Conservation (phyloP, 2,888 invertebrate genomes). For the Callinectes sapidus region DNA sequence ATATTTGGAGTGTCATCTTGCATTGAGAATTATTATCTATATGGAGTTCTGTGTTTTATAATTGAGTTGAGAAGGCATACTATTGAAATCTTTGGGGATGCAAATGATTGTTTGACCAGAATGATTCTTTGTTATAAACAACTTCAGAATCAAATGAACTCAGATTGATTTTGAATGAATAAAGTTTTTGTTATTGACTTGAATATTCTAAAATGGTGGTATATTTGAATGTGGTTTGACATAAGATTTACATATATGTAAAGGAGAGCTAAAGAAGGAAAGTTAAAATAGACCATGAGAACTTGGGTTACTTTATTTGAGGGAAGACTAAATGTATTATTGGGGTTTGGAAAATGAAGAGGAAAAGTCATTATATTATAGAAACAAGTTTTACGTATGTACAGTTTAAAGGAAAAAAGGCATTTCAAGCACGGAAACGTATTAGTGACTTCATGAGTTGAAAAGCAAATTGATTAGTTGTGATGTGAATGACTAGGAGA, state of each 20-base stretch:
- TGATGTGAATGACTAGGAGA: background rate
- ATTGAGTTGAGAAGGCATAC: background rate
- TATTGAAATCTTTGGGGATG: background rate
- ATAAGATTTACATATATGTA: background rate
- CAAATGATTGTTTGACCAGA: background rate
- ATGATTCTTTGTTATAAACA: background rate
- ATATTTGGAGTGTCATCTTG: background rate
- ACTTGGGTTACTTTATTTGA: background rate
- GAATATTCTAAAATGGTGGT: constrained; percentile 13
- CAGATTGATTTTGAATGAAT: background rate
- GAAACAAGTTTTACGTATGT: background rate
- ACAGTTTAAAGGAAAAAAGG: background rate
- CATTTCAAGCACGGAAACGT: background rate
- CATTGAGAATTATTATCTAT: background rate
- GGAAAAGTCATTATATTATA: too few relatives aligned
- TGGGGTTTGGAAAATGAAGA: background rate
- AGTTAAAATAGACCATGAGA: too few relatives aligned
- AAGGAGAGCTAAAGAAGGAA: background rate
- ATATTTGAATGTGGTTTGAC: background rate
- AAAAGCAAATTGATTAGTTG: background rate
- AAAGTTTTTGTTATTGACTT: background rate
- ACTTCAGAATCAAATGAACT: background rate
- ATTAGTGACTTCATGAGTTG: background rate
- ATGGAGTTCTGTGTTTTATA: background rate
- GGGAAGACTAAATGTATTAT: background rate